These are phyloP conservation scores for Antennarius maculatus DNA, from an alignment of 2,797 vertebrate genomes.

Conservation along the genomic window DNA sequence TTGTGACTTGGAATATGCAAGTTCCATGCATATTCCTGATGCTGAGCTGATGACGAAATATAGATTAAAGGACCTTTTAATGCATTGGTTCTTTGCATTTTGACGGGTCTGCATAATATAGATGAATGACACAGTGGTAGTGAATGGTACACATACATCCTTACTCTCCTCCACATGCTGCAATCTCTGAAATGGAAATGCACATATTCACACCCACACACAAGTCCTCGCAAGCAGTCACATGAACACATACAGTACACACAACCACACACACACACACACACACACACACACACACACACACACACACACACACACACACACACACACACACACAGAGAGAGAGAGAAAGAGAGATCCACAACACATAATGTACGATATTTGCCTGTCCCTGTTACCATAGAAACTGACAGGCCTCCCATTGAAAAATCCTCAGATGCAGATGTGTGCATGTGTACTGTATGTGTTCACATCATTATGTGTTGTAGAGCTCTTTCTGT, in stretches of 20 bases:
- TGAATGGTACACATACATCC: constrained; percentile 25
- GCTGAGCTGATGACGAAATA: constrained; percentile 1
- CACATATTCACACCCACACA: constrained; percentile 53
- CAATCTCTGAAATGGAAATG: constrained; percentile 55
- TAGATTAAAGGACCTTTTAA: constrained; percentile 4
- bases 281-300: constrained; percentile 16
- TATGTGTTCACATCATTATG: constrained; percentile 37
- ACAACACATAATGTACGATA: constrained; percentile 31
- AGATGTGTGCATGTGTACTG: constrained; percentile 35
- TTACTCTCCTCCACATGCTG: constrained; percentile 40
- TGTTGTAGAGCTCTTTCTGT: constrained; percentile 48
- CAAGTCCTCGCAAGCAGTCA: constrained; percentile 22
- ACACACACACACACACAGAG: constrained; percentile 18
- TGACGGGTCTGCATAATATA: constrained; percentile 11
- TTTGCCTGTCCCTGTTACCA: constrained; percentile 76
- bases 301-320: constrained; percentile 52
- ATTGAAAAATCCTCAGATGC: constrained; percentile 78
- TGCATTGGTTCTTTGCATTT: constrained; percentile 9
- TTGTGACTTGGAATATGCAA: constrained; percentile 27
- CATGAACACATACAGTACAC: constrained; percentile 14
- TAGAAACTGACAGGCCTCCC: constrained; percentile 80
- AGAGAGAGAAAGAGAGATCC: neutral
- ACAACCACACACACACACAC: constrained; percentile 10
- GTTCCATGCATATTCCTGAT: constrained; percentile 3
- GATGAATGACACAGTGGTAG: constrained; percentile 49